Evolutionary conservation across 2,888 invertebrate genomes (phyloP).

Genomic region (Drosophila acutilabella): DNA sequence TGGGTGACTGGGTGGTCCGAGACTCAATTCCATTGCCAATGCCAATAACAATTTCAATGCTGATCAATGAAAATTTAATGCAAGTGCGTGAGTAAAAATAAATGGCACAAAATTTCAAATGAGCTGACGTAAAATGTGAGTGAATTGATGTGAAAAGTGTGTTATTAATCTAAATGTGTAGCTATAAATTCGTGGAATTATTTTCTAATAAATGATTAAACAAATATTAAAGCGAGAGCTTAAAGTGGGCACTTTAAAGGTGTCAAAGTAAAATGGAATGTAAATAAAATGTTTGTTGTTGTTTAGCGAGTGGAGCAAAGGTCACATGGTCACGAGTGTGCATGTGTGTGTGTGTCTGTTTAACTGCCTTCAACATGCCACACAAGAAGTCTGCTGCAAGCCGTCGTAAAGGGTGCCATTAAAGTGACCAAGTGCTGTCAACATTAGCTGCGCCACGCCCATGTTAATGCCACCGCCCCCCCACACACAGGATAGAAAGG

Average conservation of each 20-base stretch:
- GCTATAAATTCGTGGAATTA: slow-evolving; percentile 13
- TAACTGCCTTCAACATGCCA: slow-evolving; percentile 15
- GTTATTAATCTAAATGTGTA: not conserved
- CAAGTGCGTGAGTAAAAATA: slow-evolving; percentile 42
- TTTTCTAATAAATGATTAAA: slow-evolving; percentile 26
- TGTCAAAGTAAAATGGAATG: slow-evolving; percentile 26
- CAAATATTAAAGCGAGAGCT: slow-evolving; percentile 42
- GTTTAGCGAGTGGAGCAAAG: slow-evolving; percentile 27
- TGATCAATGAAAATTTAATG: slow-evolving; percentile 71
- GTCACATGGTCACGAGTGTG: slow-evolving; percentile 18
- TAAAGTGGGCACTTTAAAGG: slow-evolving; percentile 41
- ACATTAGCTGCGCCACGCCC: slow-evolving; percentile 62
- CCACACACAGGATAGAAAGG: not conserved
- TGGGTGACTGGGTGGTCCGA: not conserved
- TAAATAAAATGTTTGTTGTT: slow-evolving; percentile 6
- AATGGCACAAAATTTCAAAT: not conserved
- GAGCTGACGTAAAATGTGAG: too few species aligned
- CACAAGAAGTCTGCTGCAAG: slow-evolving; percentile 24
- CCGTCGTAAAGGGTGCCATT: slow-evolving; percentile 65
- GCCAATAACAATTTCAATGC: slow-evolving; percentile 19
- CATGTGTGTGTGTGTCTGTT: slow-evolving; percentile 4
- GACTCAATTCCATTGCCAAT: slow-evolving; percentile 6
- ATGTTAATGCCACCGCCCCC: slow-evolving; percentile 5
- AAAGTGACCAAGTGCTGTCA: slow-evolving; percentile 73
- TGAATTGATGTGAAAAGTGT: not conserved